These are phyloP conservation scores for Meiosimyza platycephala DNA, from an alignment of 2,888 invertebrate genomes.

Conservation along the genomic window DNA sequence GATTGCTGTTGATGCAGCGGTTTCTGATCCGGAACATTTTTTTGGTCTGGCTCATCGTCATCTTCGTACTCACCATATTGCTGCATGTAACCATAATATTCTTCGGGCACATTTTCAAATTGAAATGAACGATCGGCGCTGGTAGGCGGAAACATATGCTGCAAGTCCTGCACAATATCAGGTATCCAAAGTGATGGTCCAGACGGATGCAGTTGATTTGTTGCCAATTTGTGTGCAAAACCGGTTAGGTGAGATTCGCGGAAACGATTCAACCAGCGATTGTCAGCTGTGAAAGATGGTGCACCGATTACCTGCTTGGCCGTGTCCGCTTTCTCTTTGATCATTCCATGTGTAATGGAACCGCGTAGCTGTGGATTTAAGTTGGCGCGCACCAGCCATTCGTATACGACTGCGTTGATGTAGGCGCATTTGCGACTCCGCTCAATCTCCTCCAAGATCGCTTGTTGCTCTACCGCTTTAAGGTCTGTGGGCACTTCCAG, in stretches of 20 bases:
- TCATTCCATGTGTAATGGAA: constrained; percentile 63
- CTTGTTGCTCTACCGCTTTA: constrained; percentile 59
- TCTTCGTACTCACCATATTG: constrained; percentile 63
- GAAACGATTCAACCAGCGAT: constrained; percentile 63
- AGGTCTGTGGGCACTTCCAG: constrained; percentile 60
- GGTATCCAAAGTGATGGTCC: constrained; percentile 61
- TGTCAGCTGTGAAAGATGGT: constrained; percentile 58
- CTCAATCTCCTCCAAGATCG: constrained; percentile 62
- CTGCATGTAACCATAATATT: constrained; percentile 61
- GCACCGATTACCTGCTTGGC: constrained; percentile 60
- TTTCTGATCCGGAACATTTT: constrained; percentile 29
- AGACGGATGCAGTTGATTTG: constrained; percentile 58
- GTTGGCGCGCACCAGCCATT: constrained; percentile 63
- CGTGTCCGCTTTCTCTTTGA: constrained; percentile 61
- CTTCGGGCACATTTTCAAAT: constrained; percentile 61
- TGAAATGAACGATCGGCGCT: constrained; percentile 59
- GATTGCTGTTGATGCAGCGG: constrained; percentile 45
- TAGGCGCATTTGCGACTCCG: constrained; percentile 62
- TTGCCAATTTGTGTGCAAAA: constrained; percentile 59
- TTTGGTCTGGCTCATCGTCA: constrained; percentile 55
- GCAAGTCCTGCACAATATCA: constrained; percentile 61
- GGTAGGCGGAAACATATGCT: constrained; percentile 59
- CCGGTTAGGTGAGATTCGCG: constrained; percentile 61
- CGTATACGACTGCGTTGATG: constrained; percentile 63
- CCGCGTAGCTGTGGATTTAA: constrained; percentile 61